Evolutionary conservation across 2,888 invertebrate genomes (phyloP).

Genomic region (Gandaritis pyraliata): DNA sequence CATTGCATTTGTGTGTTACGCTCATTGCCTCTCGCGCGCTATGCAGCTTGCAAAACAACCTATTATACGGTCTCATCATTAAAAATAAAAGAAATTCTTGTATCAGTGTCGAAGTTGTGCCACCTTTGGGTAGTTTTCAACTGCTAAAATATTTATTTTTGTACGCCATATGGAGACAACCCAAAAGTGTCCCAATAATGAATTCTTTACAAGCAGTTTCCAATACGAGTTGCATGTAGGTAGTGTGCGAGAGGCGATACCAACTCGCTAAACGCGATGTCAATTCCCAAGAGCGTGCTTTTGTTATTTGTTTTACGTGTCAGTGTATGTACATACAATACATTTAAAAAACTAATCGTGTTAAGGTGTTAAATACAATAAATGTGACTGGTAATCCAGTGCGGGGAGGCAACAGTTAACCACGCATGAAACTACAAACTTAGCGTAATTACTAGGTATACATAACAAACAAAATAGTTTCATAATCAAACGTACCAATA

Average conservation of each 20-base stretch:
- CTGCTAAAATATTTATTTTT: slow-evolving; percentile 64
- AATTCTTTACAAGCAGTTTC: slow-evolving; percentile 13
- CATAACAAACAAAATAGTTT: slow-evolving; percentile 81
- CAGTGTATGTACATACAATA: slow-evolving; percentile 58
- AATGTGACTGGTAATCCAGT: slow-evolving; percentile 62
- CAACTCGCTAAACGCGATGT: slow-evolving; percentile 67
- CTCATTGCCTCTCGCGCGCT: slow-evolving; percentile 56
- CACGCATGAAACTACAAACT: slow-evolving; percentile 68
- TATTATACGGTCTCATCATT: slow-evolving; percentile 4
- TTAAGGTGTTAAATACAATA: slow-evolving; percentile 79
- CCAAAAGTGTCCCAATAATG: slow-evolving; percentile 48
- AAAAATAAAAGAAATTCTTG: slow-evolving; percentile 3
- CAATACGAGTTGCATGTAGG: slow-evolving; percentile 15
- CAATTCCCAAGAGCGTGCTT: slow-evolving; percentile 78
- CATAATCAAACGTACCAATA: slow-evolving; percentile 90
- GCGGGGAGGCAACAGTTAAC: slow-evolving; percentile 77
- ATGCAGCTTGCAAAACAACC: slow-evolving; percentile 24
- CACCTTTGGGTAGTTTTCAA: slow-evolving; percentile 54
- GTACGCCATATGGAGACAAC: slow-evolving; percentile 54
- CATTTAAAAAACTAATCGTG: slow-evolving; percentile 74
- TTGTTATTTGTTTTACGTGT: slow-evolving; percentile 66
- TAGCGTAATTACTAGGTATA: slow-evolving; percentile 83
- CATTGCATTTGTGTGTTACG: slow-evolving; percentile 70
- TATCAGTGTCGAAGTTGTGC: slow-evolving; percentile 39
- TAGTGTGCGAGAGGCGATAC: slow-evolving; percentile 53